Conservation (phyloP, 23 tunicate genomes). For the Styela clava region DNA sequence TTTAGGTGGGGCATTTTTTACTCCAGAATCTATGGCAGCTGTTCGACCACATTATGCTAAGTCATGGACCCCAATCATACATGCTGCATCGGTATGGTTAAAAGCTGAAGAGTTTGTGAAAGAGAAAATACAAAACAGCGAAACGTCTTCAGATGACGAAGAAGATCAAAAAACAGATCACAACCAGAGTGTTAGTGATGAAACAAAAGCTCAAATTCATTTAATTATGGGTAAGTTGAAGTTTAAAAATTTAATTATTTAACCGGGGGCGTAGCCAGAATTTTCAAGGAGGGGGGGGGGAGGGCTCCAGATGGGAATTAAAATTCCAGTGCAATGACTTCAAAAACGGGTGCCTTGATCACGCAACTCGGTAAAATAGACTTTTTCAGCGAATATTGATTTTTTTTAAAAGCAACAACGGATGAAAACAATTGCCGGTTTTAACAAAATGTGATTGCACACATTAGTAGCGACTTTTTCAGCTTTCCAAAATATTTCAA, state of each 20-base stretch:
- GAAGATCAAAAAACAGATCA: neutral
- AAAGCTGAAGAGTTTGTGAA: constrained; percentile 28
- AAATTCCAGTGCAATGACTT: no score
- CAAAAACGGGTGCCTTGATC: no score
- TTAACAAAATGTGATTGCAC: no score
- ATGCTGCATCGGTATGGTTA: constrained; percentile 69
- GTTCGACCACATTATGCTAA: constrained; percentile 61
- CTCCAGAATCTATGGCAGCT: constrained; percentile 46
- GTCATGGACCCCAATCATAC: constrained; percentile 77
- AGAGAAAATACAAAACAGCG: neutral
- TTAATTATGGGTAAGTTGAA: constrained; percentile 70
- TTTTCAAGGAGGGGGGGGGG: no score
- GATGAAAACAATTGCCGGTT: no score
- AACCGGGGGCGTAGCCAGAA: neutral
- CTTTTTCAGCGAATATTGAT: no score
- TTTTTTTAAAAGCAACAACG: no score
- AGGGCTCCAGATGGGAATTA: no score
- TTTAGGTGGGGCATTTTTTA: constrained; percentile 79
- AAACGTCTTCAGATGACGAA: constrained; percentile 26
- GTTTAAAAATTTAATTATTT: neutral
- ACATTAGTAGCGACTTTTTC: no score
- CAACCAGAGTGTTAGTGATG: constrained; percentile 16
- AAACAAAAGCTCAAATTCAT: constrained; percentile 40
- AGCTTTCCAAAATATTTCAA: no score
- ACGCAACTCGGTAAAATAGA: no score